Percentiles rank a stretch among this genome's conserved stretches.
These are phyloP conservation scores for Coleophora deauratella DNA, from an alignment of 2,888 invertebrate genomes.

Conservation along the genomic window DNA sequence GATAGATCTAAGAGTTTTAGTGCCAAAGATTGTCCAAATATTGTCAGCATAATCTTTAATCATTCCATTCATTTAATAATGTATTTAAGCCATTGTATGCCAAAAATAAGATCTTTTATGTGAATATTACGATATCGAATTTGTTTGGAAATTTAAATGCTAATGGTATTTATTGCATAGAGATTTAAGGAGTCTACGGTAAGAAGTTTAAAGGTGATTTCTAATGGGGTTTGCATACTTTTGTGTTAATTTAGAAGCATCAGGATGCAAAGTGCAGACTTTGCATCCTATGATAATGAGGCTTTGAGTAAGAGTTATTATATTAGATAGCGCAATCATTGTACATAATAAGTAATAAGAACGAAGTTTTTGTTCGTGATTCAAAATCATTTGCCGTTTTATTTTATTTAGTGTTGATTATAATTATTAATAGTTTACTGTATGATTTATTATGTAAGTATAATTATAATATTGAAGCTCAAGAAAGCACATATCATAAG, in stretches of 20 bases:
- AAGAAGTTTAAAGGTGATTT: too few relatives aligned
- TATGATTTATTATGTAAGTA: too few relatives aligned
- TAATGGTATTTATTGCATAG: constrained; percentile 12
- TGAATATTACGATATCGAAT: not conserved
- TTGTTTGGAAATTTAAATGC: constrained; percentile 20
- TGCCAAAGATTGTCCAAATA: constrained; percentile 73
- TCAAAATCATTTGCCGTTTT: constrained; percentile 22
- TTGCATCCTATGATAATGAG: too few relatives aligned
- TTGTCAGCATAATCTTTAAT: constrained; percentile 49
- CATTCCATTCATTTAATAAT: constrained; percentile 49
- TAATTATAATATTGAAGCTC: constrained; percentile 61
- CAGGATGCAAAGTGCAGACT: too few relatives aligned
- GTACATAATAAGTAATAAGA: constrained; percentile 19
- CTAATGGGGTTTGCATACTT: too few relatives aligned
- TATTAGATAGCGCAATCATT: constrained; percentile 39
- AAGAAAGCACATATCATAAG: constrained; percentile 60
- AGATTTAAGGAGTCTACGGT: too few relatives aligned
- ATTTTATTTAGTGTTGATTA: constrained; percentile 19
- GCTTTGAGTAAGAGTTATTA: constrained; percentile 11
- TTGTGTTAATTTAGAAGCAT: too few relatives aligned
- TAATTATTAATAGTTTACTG: too few relatives aligned
- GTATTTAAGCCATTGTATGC: constrained; percentile 54
- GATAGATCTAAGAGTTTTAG: constrained; percentile 58
- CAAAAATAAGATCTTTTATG: constrained; percentile 36
- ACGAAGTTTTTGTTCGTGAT: constrained; percentile 39